These are phyloP conservation scores for Menidia menidia DNA, from an alignment of 2,797 vertebrate species.

Conservation along the genomic window DNA sequence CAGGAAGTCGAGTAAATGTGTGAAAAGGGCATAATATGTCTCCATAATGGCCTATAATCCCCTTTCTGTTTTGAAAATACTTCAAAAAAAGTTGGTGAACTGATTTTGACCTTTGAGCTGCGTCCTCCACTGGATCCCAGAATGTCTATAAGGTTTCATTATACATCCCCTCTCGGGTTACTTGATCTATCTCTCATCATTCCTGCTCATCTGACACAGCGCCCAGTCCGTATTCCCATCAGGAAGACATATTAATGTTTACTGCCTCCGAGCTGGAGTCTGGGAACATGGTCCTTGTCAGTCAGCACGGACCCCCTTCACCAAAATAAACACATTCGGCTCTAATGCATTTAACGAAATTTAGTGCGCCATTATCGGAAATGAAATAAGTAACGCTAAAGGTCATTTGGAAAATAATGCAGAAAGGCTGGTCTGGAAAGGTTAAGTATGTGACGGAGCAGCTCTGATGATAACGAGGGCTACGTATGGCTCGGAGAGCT, in stretches of 20 bases:
- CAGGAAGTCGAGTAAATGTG: background rate
- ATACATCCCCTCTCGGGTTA: constrained; percentile 16
- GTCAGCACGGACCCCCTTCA: constrained; percentile 61
- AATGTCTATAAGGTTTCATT: constrained; percentile 9
- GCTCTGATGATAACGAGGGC: constrained; percentile 78
- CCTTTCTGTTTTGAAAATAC: constrained; percentile 3
- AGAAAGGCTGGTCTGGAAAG: constrained; percentile 82
- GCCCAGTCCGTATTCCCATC: constrained; percentile 31
- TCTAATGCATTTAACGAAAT: constrained; percentile 81
- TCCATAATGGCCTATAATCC: background rate
- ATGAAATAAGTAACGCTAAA: constrained; percentile 85
- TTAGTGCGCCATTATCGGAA: constrained; percentile 83
- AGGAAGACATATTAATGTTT: constrained; percentile 51
- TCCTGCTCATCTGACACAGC: constrained; percentile 28
- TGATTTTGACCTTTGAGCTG: constrained; percentile 5
- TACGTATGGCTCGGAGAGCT: constrained; percentile 71
- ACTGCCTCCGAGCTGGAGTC: constrained; percentile 35
- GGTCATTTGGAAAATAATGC: constrained; percentile 85
- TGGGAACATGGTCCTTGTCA: constrained; percentile 67
- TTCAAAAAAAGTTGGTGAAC: constrained; percentile 1
- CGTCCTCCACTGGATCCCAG: background rate
- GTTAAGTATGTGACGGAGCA: constrained; percentile 85
- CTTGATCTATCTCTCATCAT: constrained; percentile 18
- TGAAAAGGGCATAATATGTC: background rate
- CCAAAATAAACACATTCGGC: constrained; percentile 82